Evolutionary conservation across 2,797 vertebrate genomes (phyloP).

Genomic region (Epinephelus awoara): DNA sequence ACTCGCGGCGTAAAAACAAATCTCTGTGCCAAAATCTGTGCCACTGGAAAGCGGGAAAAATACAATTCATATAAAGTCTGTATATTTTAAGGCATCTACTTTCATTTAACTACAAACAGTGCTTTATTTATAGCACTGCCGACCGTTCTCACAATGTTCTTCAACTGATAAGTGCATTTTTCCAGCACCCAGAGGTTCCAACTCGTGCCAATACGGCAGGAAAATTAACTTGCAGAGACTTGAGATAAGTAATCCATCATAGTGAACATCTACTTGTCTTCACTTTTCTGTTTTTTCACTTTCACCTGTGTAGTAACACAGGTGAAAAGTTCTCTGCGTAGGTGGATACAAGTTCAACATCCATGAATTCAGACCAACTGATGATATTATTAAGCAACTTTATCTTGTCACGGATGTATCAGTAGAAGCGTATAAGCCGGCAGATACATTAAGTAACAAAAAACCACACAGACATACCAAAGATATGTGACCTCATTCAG

Average conservation of each 20-base stretch:
- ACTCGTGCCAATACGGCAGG: background rate
- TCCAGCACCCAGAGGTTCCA: constrained; percentile 9
- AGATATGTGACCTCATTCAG: background rate
- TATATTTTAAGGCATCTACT: background rate
- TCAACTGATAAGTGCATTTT: background rate
- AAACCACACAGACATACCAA: background rate
- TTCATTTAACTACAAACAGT: constrained; percentile 17
- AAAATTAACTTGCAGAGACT: constrained; percentile 24
- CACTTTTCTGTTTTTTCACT: background rate
- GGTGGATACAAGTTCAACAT: background rate
- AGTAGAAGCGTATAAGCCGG: background rate
- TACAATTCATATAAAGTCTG: background rate
- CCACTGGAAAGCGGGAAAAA: constrained; percentile 10
- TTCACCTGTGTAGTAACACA: background rate
- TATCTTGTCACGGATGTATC: background rate
- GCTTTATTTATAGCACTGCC: background rate
- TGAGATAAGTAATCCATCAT: constrained; percentile 29
- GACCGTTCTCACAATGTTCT: constrained; percentile 3
- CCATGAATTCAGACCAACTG: background rate
- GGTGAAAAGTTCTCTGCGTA: background rate
- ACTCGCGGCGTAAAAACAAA: constrained; percentile 21
- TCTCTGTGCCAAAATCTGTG: constrained; percentile 10
- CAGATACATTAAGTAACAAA: background rate
- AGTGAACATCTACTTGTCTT: background rate
- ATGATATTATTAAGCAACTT: background rate